Base-by-base conservation (phyloP, 2,113 vertebrate genomes). In the Muntiacus reevesi region DNA sequence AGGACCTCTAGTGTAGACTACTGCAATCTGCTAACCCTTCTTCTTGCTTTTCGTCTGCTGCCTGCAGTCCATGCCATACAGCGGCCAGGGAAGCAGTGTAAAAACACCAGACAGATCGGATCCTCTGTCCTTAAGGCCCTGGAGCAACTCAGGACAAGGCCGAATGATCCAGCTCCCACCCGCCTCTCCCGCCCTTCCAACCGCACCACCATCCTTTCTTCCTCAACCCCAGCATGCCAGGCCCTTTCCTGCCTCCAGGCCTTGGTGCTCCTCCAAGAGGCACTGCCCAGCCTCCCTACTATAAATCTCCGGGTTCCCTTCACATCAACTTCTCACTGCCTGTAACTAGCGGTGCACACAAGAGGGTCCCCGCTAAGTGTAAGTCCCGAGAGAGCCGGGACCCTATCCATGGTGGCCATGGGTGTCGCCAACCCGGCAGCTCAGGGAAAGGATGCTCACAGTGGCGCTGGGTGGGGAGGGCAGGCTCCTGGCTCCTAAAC, bases 401-500 rank as follows among this genome's bases (percentile, higher is more conserved):
- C 60, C 43, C 6, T 14, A 40, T 54, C 8, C 67, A 14, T 0
- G 0, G 7, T 14, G 25, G 33, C 5, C 2, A 1, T 1, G 7
- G 11, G 67, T 5, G 25, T 9, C 47, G 81, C 28, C 3, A 1
- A 30, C 40, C 52, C 43, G 54, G 28, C 43, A 74, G 85, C 33
- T 36, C 13, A 82, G 47, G 14, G 43, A 55, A 54, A 28, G 74
- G 52, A 62, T 4, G 74, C 2, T 12, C 52, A n/a, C 1, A 57
- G 76, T 5, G 54, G 25, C 2, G 1, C 19, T 57, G 33, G 76
- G 94, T 55, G 13, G n/a, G 81, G 91, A 71, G 5, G 9, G 2
- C 30, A 23, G 52, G 62, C 55, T 71, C 71, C 81, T 21, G 89
- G 91, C 81, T 57, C 52, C 62, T 25, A 67, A 96, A 97, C 97